Evolutionary conservation across 2,113 vertebrate species (phyloP).

Genomic region (Lanius collurio): DNA sequence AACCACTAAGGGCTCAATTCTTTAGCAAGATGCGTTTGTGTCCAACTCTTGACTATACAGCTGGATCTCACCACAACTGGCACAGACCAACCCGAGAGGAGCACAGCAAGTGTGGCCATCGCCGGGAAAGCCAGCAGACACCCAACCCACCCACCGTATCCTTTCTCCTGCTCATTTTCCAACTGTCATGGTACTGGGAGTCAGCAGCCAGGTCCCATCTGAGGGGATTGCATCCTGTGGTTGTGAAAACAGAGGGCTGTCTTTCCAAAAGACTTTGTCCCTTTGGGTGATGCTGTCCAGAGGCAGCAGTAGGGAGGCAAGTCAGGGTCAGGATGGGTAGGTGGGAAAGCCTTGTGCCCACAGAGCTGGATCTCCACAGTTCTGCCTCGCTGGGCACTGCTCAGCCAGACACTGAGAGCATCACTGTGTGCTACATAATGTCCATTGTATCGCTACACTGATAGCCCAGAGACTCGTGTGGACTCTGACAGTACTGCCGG

Average conservation of each 20-base stretch:
- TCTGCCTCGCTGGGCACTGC: not conserved
- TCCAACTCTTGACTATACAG: slow-evolving; percentile 65
- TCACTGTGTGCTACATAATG: not conserved
- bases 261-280: not conserved
- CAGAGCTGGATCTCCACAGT: not conserved
- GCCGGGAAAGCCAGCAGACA: slow-evolving; percentile 47
- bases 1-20: slow-evolving; percentile 83
- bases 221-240: not conserved
- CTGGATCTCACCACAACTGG: slow-evolving; percentile 57
- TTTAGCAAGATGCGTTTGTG: slow-evolving; percentile 72
- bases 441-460: not conserved
- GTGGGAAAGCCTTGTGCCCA: not conserved
- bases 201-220: not conserved
- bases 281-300: not conserved
- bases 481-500: slow-evolving; percentile 37
- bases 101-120: not conserved
- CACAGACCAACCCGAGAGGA: not conserved
- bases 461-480: not conserved
- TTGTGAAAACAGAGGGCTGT: not conserved
- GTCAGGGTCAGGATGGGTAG: not conserved
- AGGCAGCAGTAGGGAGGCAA: not conserved
- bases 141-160: slow-evolving; percentile 1
- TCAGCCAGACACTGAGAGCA: not conserved
- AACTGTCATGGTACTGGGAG: not conserved
- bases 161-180: slow-evolving; percentile 41